phyloP scores from a whole-genome alignment of 2,888 invertebrate genomes.

The Nomada goodeniana region DNA sequence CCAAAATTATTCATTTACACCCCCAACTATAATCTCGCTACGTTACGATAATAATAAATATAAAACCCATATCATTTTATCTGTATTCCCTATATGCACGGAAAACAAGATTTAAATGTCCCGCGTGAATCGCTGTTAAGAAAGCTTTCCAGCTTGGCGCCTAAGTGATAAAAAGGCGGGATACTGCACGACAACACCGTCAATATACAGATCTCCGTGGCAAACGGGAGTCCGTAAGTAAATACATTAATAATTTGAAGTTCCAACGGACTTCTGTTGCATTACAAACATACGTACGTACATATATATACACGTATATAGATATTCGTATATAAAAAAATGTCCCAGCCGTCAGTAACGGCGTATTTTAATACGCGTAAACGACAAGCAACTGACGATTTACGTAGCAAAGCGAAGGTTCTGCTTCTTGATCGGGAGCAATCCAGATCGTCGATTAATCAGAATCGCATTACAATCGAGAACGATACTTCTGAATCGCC shows the following conservation, averaged over 20 bases:
- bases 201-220: background rate
- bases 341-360: slow-evolving; percentile 92
- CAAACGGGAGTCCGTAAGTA: slow-evolving; percentile 6
- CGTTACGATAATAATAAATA: too few species aligned
- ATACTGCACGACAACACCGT: background rate
- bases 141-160: slow-evolving; percentile 44
- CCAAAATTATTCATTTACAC: too few species aligned
- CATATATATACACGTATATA: slow-evolving; percentile 45
- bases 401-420: slow-evolving; percentile 83
- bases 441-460: slow-evolving; percentile 46
- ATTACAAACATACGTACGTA: background rate
- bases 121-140: slow-evolving; percentile 11
- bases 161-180: slow-evolving; percentile 62
- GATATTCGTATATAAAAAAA: slow-evolving; percentile 83
- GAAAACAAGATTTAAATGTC: slow-evolving; percentile 13
- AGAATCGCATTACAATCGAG: slow-evolving; percentile 27
- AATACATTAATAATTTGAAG: slow-evolving; percentile 30
- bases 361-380: slow-evolving; percentile 92
- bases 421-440: slow-evolving; percentile 83
- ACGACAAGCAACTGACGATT: slow-evolving; percentile 90
- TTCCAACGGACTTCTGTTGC: slow-evolving; percentile 43
- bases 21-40: too few species aligned
- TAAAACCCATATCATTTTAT: background rate
- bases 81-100: background rate
- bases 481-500: slow-evolving; percentile 34